These are phyloP conservation scores for Poeciliopsis infans DNA, from an alignment of 2,797 vertebrate species.

Conservation along the genomic window DNA sequence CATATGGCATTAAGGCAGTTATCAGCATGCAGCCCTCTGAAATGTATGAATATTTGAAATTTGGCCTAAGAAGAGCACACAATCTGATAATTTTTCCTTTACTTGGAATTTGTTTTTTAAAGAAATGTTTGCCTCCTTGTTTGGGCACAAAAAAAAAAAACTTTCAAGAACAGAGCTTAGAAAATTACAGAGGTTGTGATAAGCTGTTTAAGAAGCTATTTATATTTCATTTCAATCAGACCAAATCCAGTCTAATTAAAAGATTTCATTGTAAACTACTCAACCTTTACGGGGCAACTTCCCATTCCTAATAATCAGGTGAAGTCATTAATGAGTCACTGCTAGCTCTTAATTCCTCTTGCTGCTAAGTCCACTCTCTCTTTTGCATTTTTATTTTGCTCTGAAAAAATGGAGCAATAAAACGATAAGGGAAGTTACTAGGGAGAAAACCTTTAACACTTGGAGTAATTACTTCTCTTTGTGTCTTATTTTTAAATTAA, in stretches of 20 bases:
- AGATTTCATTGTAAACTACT: constrained; percentile 83
- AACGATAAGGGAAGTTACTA: constrained; percentile 81
- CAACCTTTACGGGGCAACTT: constrained; percentile 80
- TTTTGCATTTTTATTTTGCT: constrained; percentile 74
- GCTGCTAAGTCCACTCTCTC: constrained; percentile 69
- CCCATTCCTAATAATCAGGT: constrained; percentile 79
- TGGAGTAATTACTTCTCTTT: constrained; percentile 82
- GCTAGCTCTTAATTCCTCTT: constrained; percentile 68
- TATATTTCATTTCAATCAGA: constrained; percentile 82
- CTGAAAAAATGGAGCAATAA: constrained; percentile 60
- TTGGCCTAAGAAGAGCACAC: background rate
- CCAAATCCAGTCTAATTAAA: constrained; percentile 86
- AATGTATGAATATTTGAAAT: background rate
- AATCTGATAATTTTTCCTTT: background rate
- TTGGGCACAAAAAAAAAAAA: constrained; percentile 15
- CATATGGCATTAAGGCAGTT: background rate
- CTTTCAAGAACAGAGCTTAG: constrained; percentile 30
- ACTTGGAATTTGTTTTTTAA: background rate
- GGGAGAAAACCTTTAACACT: constrained; percentile 76
- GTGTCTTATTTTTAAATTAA: constrained; percentile 75
- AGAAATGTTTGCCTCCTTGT: constrained; percentile 11
- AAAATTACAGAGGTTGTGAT: constrained; percentile 63
- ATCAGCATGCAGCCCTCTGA: background rate
- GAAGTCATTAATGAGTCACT: constrained; percentile 73
- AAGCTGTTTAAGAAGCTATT: constrained; percentile 79